phyloP scores from a whole-genome alignment of 2,113 vertebrate species.

The Suncus etruscus region DNA sequence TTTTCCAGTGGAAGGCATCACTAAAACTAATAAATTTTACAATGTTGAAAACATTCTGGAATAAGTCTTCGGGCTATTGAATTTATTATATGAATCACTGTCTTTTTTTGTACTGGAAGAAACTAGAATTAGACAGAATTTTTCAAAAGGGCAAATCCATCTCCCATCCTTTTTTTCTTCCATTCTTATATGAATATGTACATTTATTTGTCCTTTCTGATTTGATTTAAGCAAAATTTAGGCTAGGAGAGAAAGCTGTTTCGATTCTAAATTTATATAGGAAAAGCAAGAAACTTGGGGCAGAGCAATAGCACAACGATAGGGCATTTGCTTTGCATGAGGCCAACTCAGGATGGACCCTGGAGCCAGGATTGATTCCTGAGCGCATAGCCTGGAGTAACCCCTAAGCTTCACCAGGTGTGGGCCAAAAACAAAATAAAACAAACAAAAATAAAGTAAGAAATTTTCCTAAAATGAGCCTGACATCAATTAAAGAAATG shows the following conservation, averaged over 20 bases:
- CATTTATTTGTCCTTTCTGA: not conserved
- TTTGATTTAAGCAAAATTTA: slow-evolving; percentile 33
- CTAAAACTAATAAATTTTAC: slow-evolving; percentile 37
- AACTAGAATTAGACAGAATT: not conserved
- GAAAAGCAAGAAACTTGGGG: not conserved
- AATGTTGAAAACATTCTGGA: slow-evolving; percentile 8
- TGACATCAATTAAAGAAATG: too few species aligned
- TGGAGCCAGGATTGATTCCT: too few species aligned
- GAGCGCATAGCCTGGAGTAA: too few species aligned
- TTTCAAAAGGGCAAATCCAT: not conserved
- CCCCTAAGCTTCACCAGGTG: too few species aligned
- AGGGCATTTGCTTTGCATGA: too few species aligned
- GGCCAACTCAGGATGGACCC: too few species aligned
- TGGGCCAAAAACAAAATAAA: too few species aligned
- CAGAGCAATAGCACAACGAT: too few species aligned
- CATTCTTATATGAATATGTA: not conserved
- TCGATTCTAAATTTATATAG: not conserved
- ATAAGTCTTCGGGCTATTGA: slow-evolving; percentile 14
- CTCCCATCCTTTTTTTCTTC: not conserved
- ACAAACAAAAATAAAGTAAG: too few species aligned
- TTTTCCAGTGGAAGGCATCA: slow-evolving; percentile 18
- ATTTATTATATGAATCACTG: not conserved
- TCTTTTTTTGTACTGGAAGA: not conserved
- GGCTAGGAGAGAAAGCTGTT: not conserved
- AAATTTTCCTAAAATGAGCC: too few species aligned